These are phyloP conservation scores for Donacobius atricapilla DNA, from an alignment of 2,113 vertebrate species.

Conservation along the genomic window DNA sequence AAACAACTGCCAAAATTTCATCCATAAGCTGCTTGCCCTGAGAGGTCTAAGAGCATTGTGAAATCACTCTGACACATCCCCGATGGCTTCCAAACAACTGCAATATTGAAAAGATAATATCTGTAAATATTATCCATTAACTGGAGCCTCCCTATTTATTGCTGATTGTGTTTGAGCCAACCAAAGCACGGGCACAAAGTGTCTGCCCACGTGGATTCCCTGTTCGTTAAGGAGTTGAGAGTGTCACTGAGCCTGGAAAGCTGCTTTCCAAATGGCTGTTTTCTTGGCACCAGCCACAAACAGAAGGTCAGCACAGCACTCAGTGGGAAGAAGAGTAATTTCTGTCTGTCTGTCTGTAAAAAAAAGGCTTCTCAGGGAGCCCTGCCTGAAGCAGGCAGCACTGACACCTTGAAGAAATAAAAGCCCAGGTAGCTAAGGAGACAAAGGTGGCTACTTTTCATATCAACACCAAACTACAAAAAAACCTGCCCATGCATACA, in stretches of 20 bases:
- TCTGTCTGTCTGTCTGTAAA: background rate
- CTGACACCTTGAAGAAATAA: background rate
- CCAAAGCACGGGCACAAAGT: constrained; percentile 12
- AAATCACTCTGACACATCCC: background rate
- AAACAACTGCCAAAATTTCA: background rate
- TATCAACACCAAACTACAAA: background rate
- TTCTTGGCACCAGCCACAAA: background rate
- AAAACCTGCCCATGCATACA: background rate
- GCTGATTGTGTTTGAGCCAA: background rate
- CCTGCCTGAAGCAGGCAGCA: background rate
- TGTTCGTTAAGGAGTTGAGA: background rate
- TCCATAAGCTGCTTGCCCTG: background rate
- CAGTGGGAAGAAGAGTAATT: background rate
- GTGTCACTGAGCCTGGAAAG: background rate
- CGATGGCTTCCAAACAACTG: background rate
- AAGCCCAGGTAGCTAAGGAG: background rate
- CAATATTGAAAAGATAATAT: background rate
- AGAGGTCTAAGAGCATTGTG: background rate
- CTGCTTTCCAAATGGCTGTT: background rate
- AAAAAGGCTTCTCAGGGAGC: background rate
- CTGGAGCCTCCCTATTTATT: background rate
- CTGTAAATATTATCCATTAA: constrained; percentile 18
- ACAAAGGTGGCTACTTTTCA: background rate
- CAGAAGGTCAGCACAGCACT: background rate
- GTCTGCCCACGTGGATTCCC: background rate